Conservation (phyloP, 2,797 vertebrate genomes). For the Gallinago nigripennis region DNA sequence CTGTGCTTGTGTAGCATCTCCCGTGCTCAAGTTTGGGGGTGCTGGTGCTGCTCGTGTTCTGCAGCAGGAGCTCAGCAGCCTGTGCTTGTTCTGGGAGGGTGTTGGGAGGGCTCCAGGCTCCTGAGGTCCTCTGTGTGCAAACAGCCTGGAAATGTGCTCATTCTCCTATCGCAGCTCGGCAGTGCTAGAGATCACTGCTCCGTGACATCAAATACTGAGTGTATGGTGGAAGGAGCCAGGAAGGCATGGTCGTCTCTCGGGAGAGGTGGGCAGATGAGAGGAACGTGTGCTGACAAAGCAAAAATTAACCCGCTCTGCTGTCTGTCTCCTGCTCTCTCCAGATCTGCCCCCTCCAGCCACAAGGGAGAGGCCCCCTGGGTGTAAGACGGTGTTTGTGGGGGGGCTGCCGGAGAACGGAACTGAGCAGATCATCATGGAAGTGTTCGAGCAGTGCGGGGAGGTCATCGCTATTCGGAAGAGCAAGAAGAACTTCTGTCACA, state of each 20-base stretch:
- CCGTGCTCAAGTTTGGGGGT: neutral
- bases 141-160: neutral
- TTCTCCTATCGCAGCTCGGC: neutral
- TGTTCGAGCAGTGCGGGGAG: constrained; percentile 93
- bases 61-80: neutral
- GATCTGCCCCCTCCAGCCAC: constrained; percentile 93
- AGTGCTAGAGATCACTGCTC: neutral
- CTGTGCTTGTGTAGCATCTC: neutral
- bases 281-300: neutral
- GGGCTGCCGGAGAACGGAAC: constrained; percentile 91
- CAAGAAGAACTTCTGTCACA: constrained; percentile 97
- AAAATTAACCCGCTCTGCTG: neutral
- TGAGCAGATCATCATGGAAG: constrained; percentile 92
- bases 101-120: neutral
- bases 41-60: neutral
- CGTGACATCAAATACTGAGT: too few relatives aligned
- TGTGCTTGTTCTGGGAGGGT: neutral
- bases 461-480: constrained; percentile 95
- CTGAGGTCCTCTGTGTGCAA: neutral
- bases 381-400: constrained; percentile 96
- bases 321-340: constrained; percentile 49
- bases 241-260: neutral
- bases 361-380: constrained; percentile 92
- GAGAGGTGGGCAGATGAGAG: neutral
- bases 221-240: neutral